Conservation (phyloP, 2,888 invertebrate genomes). For the Macaria notata region DNA sequence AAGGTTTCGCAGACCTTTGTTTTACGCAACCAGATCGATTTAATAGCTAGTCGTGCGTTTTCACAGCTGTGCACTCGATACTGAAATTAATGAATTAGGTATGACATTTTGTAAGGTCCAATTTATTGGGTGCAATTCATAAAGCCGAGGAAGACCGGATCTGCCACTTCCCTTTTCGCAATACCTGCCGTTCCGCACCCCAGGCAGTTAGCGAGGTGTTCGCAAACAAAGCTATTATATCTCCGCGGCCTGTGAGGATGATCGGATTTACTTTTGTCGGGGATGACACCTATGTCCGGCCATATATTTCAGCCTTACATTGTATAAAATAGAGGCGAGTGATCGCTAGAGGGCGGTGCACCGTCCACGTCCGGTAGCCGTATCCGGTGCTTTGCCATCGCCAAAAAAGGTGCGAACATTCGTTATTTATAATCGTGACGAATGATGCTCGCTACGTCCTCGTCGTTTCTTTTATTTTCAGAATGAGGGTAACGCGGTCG, state of each 20-base stretch:
- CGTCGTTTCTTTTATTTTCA: slow-evolving; percentile 67
- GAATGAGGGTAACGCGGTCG: slow-evolving; percentile 44
- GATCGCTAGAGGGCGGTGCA: slow-evolving; percentile 64
- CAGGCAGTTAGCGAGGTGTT: slow-evolving; percentile 22
- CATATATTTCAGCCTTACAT: slow-evolving; percentile 51
- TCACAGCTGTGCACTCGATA: slow-evolving; percentile 70
- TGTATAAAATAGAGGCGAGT: slow-evolving; percentile 53
- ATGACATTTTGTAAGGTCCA: slow-evolving; percentile 43
- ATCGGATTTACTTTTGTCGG: slow-evolving; percentile 63
- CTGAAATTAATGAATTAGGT: slow-evolving; percentile 42
- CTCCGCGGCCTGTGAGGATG: slow-evolving; percentile 20
- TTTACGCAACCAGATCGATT: slow-evolving; percentile 81
- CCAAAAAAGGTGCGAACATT: slow-evolving; percentile 80
- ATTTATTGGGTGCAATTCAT: slow-evolving; percentile 39
- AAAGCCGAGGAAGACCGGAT: slow-evolving; percentile 47
- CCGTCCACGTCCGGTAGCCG: slow-evolving; percentile 73
- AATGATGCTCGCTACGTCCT: slow-evolving; percentile 63
- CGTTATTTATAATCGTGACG: slow-evolving; percentile 76
- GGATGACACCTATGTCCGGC: slow-evolving; percentile 68
- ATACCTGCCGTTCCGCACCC: slow-evolving; percentile 44
- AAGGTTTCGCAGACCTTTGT: slow-evolving; percentile 82
- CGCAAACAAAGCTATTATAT: slow-evolving; percentile 32
- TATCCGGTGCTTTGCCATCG: slow-evolving; percentile 77
- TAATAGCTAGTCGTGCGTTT: slow-evolving; percentile 78
- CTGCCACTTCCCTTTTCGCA: slow-evolving; percentile 46